Conservation (phyloP, 2,888 invertebrate genomes). For the Mesochorus sp. region DNA sequence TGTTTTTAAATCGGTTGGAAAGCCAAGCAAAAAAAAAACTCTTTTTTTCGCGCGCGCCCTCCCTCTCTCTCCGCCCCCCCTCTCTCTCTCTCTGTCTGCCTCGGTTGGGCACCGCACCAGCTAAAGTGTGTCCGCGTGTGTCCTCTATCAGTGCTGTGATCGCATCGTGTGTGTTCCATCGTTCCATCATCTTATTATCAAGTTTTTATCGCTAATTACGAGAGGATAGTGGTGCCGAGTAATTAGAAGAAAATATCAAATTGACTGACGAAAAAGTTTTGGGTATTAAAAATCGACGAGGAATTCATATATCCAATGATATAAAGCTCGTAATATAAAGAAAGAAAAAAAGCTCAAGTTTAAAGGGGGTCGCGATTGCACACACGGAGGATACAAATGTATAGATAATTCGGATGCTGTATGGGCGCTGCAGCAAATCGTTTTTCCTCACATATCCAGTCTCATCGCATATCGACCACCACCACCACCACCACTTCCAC, state of each 20-base stretch:
- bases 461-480: conserved; percentile 72
- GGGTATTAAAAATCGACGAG: not conserved
- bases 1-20: conserved; percentile 2
- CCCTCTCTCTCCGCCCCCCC: not conserved
- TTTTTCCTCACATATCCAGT: conserved; percentile 70
- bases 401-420: conserved; percentile 20
- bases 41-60: not conserved
- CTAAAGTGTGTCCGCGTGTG: conserved; percentile 18
- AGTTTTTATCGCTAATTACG: not conserved
- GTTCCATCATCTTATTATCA: not conserved
- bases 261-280: not conserved
- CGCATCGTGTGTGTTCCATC: not conserved
- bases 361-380: not conserved
- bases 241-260: not conserved
- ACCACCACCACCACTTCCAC: conserved; percentile 34
- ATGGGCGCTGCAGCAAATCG: conserved; percentile 25
- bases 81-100: not conserved
- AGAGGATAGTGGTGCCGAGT: not conserved
- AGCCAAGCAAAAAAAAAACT: not conserved
- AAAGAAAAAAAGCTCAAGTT: not conserved
- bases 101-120: not conserved
- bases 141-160: not conserved
- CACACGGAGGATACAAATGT: too few relatives aligned
- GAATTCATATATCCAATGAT: too few relatives aligned
- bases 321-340: not conserved